Conservation (phyloP, 2,113 vertebrate species). For the Gasterosteus nipponicus region DNA sequence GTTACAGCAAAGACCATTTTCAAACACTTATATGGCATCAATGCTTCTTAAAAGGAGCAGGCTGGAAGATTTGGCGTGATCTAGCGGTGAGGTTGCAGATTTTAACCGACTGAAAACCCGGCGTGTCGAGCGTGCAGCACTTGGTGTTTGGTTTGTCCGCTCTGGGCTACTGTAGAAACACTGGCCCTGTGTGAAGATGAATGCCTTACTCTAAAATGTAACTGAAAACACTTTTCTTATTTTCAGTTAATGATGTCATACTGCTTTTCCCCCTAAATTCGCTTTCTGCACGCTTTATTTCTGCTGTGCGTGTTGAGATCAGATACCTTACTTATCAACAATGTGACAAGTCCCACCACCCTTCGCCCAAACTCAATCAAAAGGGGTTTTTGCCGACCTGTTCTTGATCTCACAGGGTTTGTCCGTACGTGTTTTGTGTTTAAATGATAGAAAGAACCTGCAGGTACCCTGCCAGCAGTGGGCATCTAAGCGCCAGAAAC, state of each 20-base stretch:
- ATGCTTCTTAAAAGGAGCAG: background rate
- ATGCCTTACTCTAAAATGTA: background rate
- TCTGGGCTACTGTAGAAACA: background rate
- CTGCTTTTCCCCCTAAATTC: background rate
- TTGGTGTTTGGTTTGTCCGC: background rate
- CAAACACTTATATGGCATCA: background rate
- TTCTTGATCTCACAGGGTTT: background rate
- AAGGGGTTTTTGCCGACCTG: conserved; percentile 7
- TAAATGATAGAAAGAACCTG: conserved; percentile 28
- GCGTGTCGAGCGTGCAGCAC: no score
- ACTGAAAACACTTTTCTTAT: background rate
- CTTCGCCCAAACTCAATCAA: background rate
- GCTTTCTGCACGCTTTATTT: no score
- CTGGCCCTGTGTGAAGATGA: background rate
- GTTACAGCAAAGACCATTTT: background rate
- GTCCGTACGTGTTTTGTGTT: background rate
- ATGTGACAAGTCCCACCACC: no score
- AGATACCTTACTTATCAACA: no score
- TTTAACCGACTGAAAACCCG: no score
- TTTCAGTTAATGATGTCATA: background rate
- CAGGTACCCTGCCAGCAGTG: conserved; percentile 22
- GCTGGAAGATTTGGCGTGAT: background rate
- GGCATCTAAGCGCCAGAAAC: conserved; percentile 29
- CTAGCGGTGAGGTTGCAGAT: background rate
- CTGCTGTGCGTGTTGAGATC: no score